Percentiles rank a stretch among this genome's conserved stretches.
Evolutionary conservation across 2,797 vertebrate species (phyloP).

Genomic region (Toxotes lorentzi): DNA sequence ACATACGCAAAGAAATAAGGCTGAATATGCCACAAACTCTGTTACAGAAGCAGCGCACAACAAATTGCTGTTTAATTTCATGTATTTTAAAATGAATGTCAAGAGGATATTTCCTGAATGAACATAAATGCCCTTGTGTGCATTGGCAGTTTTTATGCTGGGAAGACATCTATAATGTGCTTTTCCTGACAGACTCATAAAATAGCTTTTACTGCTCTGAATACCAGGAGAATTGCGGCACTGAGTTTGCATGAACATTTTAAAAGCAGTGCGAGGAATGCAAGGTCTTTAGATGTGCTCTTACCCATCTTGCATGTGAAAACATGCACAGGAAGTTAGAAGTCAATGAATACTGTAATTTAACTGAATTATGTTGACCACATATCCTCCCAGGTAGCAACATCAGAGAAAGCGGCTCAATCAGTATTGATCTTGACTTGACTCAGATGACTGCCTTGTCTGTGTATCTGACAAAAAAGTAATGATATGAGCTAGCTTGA

Average conservation of each 20-base stretch:
- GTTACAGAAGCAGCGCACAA: conserved; percentile 54
- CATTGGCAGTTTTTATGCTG: conserved; percentile 76
- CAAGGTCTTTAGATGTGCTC: conserved; percentile 82
- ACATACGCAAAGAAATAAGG: conserved; percentile 66
- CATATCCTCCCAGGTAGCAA: conserved; percentile 82
- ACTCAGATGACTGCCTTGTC: conserved; percentile 65
- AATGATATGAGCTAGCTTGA: conserved; percentile 47
- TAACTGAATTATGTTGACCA: conserved; percentile 88
- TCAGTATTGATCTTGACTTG: conserved; percentile 79
- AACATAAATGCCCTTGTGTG: conserved; percentile 77
- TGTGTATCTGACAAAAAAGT: conserved; percentile 60
- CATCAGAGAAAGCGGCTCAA: conserved; percentile 77
- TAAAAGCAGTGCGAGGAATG: conserved; percentile 86
- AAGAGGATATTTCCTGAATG: conserved; percentile 75
- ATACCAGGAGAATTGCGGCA: conserved; percentile 86
- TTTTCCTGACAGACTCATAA: conserved; percentile 86
- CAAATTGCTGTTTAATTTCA: conserved; percentile 69
- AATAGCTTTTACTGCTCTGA: conserved; percentile 87
- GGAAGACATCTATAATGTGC: conserved; percentile 80
- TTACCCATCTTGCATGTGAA: conserved; percentile 84
- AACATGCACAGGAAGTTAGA: conserved; percentile 88
- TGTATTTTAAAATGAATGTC: conserved; percentile 68
- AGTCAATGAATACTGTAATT: conserved; percentile 87
- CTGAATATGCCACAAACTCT: conserved; percentile 70
- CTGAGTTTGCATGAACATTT: conserved; percentile 84